Evolutionary conservation across 2,888 invertebrate genomes (phyloP), one percentile per base, ranked within the genome.

Genomic region (Mellilla xanthometata): DNA sequence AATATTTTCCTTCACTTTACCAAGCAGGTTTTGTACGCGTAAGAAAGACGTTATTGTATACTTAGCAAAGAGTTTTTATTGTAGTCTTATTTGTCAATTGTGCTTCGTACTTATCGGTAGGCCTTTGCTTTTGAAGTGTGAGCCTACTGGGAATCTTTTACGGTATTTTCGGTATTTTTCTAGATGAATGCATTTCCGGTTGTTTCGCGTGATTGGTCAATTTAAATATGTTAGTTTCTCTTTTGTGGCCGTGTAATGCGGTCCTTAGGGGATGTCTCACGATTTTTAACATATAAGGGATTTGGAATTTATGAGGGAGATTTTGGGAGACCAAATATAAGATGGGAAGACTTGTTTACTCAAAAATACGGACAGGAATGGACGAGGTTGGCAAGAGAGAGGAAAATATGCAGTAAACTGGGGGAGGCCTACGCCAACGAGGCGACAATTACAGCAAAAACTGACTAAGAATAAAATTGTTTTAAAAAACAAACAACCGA

Each of bases 151-250:
- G 47, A 47, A 41, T 41, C 38, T 32, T 33, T 27, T 44, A 43
- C 36, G 32, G 40, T 40, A 32, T 32, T 31, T 35, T 31, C 12
- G 29, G 31, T 11, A 29, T 30, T 22, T 40, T 24, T 24, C 24
- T 24, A 8, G n/a, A 1, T 41, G 32, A 41, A 41, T 41, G 33
- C 13, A 29, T 41, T 36, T 47, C 47, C 47, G 47, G 47, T 47
- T 3, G 31, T 6, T n/a, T 11, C 31, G 47, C 47, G 41, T 41
- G 41, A 47, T 47, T 47, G 47, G 47, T 41, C 47, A 47, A 47
- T 47, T 47, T 36, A 6, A 19, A 19, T 1, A 19, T 19, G 8
- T 7, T 24, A 1, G 2, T 13, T 38, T 32, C 10, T 5, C 8
- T 24, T 7, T 24, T 24, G 24, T 28, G 4, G 12, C 10, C 31